These are phyloP conservation scores for Galleria mellonella DNA, from an alignment of 1,140 invertebrate genomes.

Conservation along the genomic window DNA sequence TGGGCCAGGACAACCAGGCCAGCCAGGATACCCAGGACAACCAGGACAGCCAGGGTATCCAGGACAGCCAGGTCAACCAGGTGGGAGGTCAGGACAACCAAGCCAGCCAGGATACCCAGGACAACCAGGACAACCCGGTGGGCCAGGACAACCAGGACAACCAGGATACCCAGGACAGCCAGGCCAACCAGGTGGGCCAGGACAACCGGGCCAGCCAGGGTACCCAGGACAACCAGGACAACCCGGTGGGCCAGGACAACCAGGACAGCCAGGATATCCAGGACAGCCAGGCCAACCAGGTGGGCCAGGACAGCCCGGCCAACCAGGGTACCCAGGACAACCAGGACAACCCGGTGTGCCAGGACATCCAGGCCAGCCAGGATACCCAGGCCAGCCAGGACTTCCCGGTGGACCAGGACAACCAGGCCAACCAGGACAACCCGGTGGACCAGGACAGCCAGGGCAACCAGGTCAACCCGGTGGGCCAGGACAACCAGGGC, in stretches of 20 bases:
- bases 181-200: slow-evolving; percentile 5
- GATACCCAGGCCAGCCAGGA: no score
- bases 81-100: slow-evolving; percentile 4
- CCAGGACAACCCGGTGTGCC: no score
- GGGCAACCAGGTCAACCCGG: no score
- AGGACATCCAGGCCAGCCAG: no score
- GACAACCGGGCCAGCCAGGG: slow-evolving; percentile 22
- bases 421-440: no score
- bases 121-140: slow-evolving; percentile 4
- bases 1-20: slow-evolving; percentile 20
- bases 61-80: slow-evolving; percentile 17
- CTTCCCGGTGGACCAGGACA: no score
- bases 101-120: slow-evolving; percentile 23
- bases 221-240: slow-evolving; percentile 21
- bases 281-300: no score
- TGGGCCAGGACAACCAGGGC: no score
- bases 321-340: no score
- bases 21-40: slow-evolving; percentile 19
- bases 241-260: slow-evolving; percentile 5
- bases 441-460: no score
- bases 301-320: no score
- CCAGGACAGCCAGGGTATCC: slow-evolving; percentile 24
- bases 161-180: slow-evolving; percentile 24
- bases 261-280: no score
- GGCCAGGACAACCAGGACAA: slow-evolving; percentile 8